Percentiles rank a stretch among this genome's conserved stretches.
phyloP scores from a whole-genome alignment of 2,113 vertebrate species.

The Ptilorrhoa leucosticta region DNA sequence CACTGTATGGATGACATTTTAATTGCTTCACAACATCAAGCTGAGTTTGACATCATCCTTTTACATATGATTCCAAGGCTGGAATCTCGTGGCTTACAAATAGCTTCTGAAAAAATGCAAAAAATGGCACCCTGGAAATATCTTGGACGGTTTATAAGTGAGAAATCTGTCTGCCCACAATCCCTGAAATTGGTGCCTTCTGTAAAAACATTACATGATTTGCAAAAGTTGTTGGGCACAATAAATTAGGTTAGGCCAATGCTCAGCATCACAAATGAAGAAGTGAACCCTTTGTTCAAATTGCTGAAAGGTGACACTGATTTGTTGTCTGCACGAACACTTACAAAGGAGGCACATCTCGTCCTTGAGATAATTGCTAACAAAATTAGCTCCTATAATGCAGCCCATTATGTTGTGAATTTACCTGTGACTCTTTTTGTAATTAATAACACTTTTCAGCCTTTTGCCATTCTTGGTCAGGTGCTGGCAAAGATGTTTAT shows the following conservation, averaged over 20 bases:
- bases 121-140: background rate
- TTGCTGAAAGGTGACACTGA: background rate
- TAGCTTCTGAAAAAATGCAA: background rate
- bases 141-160: background rate
- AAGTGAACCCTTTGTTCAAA: background rate
- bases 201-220: background rate
- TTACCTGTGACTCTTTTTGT: background rate
- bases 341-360: background rate
- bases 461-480: background rate
- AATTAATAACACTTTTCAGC: background rate
- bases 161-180: background rate
- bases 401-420: background rate
- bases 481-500: background rate
- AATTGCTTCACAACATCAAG: background rate
- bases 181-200: background rate
- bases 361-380: background rate
- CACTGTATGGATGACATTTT: background rate
- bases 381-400: background rate
- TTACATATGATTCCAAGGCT: background rate
- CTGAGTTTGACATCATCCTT: background rate
- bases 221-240: background rate
- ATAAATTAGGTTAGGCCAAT: background rate
- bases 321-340: background rate
- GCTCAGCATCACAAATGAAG: background rate
- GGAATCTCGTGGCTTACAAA: background rate